Evolutionary conservation across 2,888 invertebrate genomes (phyloP).

Genomic region (Acrocera orbiculus): DNA sequence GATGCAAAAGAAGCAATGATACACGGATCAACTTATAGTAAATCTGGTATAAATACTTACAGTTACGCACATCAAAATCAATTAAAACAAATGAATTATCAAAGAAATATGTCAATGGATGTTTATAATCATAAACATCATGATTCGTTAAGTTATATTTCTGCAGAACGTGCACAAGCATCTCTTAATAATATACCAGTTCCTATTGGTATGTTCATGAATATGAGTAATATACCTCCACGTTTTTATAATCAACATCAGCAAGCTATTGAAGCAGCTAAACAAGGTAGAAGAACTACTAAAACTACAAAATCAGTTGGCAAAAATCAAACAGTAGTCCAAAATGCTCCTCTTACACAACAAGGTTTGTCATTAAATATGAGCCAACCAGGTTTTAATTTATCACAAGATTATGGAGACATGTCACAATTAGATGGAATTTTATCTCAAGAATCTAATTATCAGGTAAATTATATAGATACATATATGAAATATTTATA

Average conservation of each 20-base stretch:
- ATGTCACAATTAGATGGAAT: constrained; percentile 84
- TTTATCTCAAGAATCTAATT: constrained; percentile 81
- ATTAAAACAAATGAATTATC: background rate
- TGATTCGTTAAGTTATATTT: constrained; percentile 86
- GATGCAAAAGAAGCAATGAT: constrained; percentile 91
- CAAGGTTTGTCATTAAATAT: constrained; percentile 56
- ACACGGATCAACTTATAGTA: constrained; percentile 84
- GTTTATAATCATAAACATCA: constrained; percentile 53
- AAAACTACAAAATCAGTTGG: constrained; percentile 16
- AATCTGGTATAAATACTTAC: constrained; percentile 33
- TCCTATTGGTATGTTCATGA: constrained; percentile 87
- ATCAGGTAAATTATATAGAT: constrained; percentile 40
- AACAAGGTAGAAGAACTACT: constrained; percentile 30
- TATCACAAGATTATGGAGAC: constrained; percentile 35
- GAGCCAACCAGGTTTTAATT: constrained; percentile 47
- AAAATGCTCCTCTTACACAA: constrained; percentile 51
- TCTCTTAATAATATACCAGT: constrained; percentile 71
- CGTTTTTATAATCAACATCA: constrained; percentile 59
- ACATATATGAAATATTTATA: background rate
- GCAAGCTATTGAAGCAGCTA: constrained; percentile 38
- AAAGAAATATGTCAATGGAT: constrained; percentile 32
- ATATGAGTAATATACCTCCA: constrained; percentile 63
- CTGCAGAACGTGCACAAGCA: constrained; percentile 61
- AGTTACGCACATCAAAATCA: constrained; percentile 3
- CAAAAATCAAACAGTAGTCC: constrained; percentile 24